phyloP scores from a whole-genome alignment of 1,140 invertebrate species.

The Euura lappo region DNA sequence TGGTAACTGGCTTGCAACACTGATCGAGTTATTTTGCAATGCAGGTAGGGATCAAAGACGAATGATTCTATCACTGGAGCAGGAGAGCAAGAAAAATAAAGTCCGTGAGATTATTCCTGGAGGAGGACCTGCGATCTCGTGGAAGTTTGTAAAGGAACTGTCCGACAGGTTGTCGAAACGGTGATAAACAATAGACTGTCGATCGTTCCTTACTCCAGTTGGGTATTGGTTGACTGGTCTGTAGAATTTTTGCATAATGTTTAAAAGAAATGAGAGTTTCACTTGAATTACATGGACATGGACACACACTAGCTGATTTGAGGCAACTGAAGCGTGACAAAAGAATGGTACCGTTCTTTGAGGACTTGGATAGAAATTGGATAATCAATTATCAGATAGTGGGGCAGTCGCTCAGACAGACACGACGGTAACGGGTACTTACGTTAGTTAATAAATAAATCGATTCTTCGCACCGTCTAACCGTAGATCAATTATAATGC shows the following conservation, averaged over 20 bases:
- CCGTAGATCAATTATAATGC: not conserved
- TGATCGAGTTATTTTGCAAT: not conserved
- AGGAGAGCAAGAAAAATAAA: no score
- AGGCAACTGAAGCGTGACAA: conserved; percentile 55
- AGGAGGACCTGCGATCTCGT: not conserved
- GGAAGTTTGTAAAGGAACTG: not conserved
- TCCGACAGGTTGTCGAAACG: conserved; percentile 18
- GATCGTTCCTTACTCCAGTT: conserved; percentile 19
- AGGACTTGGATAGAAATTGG: conserved; percentile 3
- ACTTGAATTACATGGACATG: conserved; percentile 55
- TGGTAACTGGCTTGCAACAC: not conserved
- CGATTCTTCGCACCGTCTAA: not conserved
- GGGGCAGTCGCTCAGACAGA: not conserved
- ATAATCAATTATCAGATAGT: conserved; percentile 2
- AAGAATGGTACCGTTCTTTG: not conserved
- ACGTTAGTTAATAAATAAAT: not conserved
- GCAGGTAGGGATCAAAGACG: not conserved
- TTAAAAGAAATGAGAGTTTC: conserved; percentile 59
- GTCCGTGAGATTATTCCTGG: not conserved
- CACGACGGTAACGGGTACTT: not conserved
- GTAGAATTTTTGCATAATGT: conserved; percentile 57
- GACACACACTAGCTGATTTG: conserved; percentile 49
- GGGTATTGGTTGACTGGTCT: conserved; percentile 31
- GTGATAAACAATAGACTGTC: conserved; percentile 42
- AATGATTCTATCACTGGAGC: no score